A percentile compares a stretch with the other conserved stretches of the same genome.
Conservation (phyloP, 2,113 vertebrate genomes). For the Percina caprodes region DNA sequence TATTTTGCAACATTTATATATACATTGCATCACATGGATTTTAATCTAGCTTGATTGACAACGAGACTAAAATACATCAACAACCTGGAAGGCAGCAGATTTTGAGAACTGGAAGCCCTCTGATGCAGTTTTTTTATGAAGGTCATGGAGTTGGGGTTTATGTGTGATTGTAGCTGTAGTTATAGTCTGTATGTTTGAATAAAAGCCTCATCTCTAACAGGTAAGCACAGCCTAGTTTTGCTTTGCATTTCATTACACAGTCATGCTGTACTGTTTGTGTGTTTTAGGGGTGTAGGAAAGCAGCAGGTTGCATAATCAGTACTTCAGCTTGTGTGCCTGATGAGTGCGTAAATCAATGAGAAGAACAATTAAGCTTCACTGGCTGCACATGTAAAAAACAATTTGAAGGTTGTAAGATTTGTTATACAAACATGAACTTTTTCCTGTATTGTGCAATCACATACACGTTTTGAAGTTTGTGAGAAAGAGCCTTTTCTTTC, state of each 20-base stretch:
- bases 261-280: conserved; percentile 58
- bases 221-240: conserved; percentile 25
- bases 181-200: conserved; percentile 35
- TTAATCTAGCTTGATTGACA: not conserved
- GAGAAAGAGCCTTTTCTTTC: not conserved
- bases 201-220: conserved; percentile 15
- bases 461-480: not conserved
- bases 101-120: not conserved
- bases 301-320: conserved; percentile 47
- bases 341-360: conserved; percentile 1
- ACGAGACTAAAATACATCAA: not conserved
- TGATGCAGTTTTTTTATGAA: not conserved
- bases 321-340: conserved; percentile 5
- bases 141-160: not conserved
- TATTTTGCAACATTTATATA: not conserved
- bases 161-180: not conserved
- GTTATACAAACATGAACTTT: not conserved
- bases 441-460: not conserved
- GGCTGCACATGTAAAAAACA: not conserved
- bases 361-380: not conserved
- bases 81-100: accelerated
- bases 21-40: not conserved
- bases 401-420: not conserved
- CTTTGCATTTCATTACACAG: conserved; percentile 26
- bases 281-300: conserved; percentile 51